Percentiles rank a stretch among this genome's conserved stretches.
Evolutionary conservation across 2,113 vertebrate species (phyloP).

Genomic region (Ophthalmolycus amberensis): DNA sequence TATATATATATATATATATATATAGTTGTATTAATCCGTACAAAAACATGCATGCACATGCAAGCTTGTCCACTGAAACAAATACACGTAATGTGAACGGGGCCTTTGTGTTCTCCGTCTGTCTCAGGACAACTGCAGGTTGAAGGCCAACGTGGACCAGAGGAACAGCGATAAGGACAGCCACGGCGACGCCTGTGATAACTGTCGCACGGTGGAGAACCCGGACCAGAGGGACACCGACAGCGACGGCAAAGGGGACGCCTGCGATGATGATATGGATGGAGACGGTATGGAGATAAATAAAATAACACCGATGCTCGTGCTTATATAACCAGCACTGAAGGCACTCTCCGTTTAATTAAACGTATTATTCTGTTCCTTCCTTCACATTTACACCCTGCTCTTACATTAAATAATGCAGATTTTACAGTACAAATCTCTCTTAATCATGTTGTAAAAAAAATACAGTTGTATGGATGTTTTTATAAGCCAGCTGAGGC

Average conservation of each 20-base stretch:
- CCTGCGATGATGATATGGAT: conserved; percentile 98
- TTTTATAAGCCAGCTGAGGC: conserved; percentile 26
- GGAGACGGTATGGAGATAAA: conserved; percentile 87
- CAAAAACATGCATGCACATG: not conserved
- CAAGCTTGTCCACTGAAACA: not conserved
- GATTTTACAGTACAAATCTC: not conserved
- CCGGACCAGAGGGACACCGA: conserved; percentile 97
- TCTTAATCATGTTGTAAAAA: not conserved
- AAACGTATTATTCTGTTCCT: conserved; percentile 23
- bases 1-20: not conserved
- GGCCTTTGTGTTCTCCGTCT: conserved; percentile 6
- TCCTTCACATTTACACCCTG: conserved; percentile 16
- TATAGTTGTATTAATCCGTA: not conserved
- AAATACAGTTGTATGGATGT: not conserved
- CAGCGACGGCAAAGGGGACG: conserved; percentile 92
- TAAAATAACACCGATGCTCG: conserved; percentile 34
- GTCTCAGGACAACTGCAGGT: conserved; percentile 94
- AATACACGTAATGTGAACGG: not conserved
- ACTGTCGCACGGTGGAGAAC: conserved; percentile 90
- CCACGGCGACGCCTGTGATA: conserved; percentile 97
- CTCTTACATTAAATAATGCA: not conserved
- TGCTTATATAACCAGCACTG: conserved; percentile 55
- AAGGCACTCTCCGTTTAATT: conserved; percentile 26
- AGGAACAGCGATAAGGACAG: conserved; percentile 93
- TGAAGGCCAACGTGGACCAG: conserved; percentile 92